phyloP scores from a whole-genome alignment of 2,888 invertebrate species.

The Rhagonycha fulva region DNA sequence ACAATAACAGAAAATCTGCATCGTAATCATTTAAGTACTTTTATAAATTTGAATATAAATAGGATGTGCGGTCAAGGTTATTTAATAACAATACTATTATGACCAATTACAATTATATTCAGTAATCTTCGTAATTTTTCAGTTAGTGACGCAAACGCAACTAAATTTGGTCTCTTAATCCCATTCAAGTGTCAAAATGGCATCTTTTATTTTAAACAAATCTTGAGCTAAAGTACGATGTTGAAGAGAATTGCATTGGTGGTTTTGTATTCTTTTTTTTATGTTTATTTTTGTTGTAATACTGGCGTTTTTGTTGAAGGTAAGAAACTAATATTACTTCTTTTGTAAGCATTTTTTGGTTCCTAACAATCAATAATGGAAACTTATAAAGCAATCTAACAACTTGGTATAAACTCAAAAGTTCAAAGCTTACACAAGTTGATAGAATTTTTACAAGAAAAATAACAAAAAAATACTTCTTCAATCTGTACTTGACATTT shows the following conservation, averaged over 20 bases:
- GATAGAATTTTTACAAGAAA: slow-evolving; percentile 13
- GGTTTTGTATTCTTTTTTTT: slow-evolving; percentile 19
- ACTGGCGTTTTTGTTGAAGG: slow-evolving; percentile 24
- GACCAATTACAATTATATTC: slow-evolving; percentile 29
- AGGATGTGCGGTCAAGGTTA: slow-evolving; percentile 29
- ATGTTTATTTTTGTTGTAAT: slow-evolving; percentile 21
- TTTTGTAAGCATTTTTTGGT: slow-evolving; percentile 14
- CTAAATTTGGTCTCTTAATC: slow-evolving; percentile 19
- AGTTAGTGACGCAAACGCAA: slow-evolving; percentile 25
- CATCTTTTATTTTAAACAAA: slow-evolving; percentile 21
- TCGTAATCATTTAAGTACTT: background rate
- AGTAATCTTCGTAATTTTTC: slow-evolving; percentile 27
- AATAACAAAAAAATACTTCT: background rate
- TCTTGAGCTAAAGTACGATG: slow-evolving; percentile 21
- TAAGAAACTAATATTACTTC: slow-evolving; percentile 25
- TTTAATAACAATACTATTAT: slow-evolving; percentile 24
- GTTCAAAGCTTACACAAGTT: slow-evolving; percentile 10
- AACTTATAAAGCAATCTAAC: slow-evolving; percentile 13
- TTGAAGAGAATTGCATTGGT: slow-evolving; percentile 18
- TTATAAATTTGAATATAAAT: slow-evolving; percentile 14
- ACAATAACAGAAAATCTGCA: background rate
- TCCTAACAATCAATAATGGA: slow-evolving; percentile 17
- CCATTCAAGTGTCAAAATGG: slow-evolving; percentile 20
- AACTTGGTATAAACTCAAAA: slow-evolving; percentile 10
- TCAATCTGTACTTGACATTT: slow-evolving; percentile 3